A percentile compares a stretch with the other conserved stretches of the same genome.
phyloP scores from a whole-genome alignment of 2,888 invertebrate species.

The Idaea straminata region DNA sequence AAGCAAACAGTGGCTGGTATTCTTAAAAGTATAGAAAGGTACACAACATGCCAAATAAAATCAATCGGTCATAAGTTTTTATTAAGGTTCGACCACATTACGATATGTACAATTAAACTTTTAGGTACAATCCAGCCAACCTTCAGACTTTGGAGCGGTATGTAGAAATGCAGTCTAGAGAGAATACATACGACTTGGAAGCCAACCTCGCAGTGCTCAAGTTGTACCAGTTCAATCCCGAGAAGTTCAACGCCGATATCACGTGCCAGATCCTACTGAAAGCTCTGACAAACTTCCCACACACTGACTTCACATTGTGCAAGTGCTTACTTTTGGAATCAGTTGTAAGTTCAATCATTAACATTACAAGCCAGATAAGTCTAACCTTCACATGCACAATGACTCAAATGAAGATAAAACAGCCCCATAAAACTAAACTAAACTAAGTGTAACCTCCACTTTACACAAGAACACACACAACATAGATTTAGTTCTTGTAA shows the following conservation, averaged over 20 bases:
- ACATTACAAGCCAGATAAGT: neutral
- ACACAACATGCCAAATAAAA: slow-evolving; percentile 31
- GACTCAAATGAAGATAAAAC: no score
- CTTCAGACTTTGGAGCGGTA: slow-evolving; percentile 93
- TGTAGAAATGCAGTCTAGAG: slow-evolving; percentile 94
- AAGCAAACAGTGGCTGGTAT: slow-evolving; percentile 91
- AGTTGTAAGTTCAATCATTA: slow-evolving; percentile 52
- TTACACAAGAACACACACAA: neutral
- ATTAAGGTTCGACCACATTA: neutral
- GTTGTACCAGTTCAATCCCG: slow-evolving; percentile 97
- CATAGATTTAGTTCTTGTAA: neutral
- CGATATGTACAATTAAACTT: slow-evolving; percentile 26
- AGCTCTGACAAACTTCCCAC: slow-evolving; percentile 97
- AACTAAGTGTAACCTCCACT: no score
- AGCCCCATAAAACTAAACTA: no score
- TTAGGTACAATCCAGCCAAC: slow-evolving; percentile 98
- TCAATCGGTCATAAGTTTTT: neutral
- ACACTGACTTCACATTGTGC: slow-evolving; percentile 98
- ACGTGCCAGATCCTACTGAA: slow-evolving; percentile 95
- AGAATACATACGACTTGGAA: slow-evolving; percentile 97
- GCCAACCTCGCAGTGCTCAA: slow-evolving; percentile 98
- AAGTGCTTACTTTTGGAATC: slow-evolving; percentile 95
- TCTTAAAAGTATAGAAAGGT: slow-evolving; percentile 96
- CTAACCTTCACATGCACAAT: no score
- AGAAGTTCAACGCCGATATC: slow-evolving; percentile 89